Base-by-base conservation (phyloP, 1,140 invertebrate genomes). In the Bradynema listronoti region DNA sequence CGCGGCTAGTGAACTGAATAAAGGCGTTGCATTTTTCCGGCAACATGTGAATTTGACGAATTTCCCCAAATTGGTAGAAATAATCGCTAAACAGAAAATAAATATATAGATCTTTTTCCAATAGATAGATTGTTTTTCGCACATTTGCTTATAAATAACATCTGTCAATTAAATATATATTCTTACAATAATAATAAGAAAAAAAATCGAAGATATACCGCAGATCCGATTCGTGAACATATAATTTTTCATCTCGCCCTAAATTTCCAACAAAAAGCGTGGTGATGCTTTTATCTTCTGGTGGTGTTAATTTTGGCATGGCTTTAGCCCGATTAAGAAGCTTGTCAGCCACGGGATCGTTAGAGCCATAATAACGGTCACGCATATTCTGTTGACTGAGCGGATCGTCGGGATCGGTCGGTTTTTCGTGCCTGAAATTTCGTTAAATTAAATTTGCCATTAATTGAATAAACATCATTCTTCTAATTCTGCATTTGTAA, bases 31-130 rank as follows among this genome's bases (percentile, higher is more conserved):
- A 91, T 70, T 96, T 91, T 66, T 90, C 86, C 0, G 85, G 85
- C 1, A 96, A 88, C 65, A 97, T 82, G 41, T 90, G 92, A 1
- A 99, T 84, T 1, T 87, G 88, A 24, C 94, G 84, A 53, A 98
- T 94, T 80, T 98, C 94, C n/a, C 94, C 94, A 82, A 89, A 98
- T 79, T 98, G 93, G 81, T 98, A 99, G 78, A 98, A 98, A 77
- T 90, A 85, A 80, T 90, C 87, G 58, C 86, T 52, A 30, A 69
- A 69, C 22, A 27, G 16, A 24, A 29, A 61, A 24, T 25, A 69
- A 45, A 16, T 57, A 30, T 58, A 22, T 27, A 1, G 33, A 4
- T 14, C 24, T 1, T 0, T 1, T 43, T 1, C 6, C 22, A 16
- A 52, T 5, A 43, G 7, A 43, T 3, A 5, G 19, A 4, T 16